phyloP scores from a whole-genome alignment of 2,113 vertebrate genomes.

The Gila orcuttii region DNA sequence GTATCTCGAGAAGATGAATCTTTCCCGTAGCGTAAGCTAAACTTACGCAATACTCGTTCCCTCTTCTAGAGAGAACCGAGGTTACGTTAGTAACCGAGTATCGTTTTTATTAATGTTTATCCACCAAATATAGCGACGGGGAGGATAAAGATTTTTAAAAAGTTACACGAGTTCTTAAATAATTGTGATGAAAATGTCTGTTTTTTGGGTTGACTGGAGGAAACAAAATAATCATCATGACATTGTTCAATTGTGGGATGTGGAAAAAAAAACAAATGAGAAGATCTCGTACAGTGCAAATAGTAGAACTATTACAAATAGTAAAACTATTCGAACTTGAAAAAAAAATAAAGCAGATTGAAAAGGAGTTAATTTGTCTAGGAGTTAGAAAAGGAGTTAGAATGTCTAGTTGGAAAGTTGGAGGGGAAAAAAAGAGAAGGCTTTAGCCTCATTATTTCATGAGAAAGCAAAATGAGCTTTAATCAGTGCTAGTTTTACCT shows the following conservation, averaged over 20 bases:
- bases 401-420: neutral
- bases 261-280: neutral
- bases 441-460: neutral
- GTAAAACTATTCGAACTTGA: no score
- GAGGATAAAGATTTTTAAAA: neutral
- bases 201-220: neutral
- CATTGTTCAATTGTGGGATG: neutral
- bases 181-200: neutral
- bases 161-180: neutral
- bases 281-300: neutral
- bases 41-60: no score
- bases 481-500: neutral
- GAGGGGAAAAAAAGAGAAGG: neutral
- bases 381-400: neutral
- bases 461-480: constrained; percentile 5
- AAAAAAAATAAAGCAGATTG: neutral
- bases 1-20: no score
- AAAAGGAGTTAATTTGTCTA: no score
- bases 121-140: neutral
- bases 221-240: neutral
- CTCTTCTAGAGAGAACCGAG: no score
- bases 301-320: no score
- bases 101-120: neutral
- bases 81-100: no score
- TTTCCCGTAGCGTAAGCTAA: no score